Conservation (phyloP, 1,140 invertebrate species). For the Eulimnadia texana region DNA sequence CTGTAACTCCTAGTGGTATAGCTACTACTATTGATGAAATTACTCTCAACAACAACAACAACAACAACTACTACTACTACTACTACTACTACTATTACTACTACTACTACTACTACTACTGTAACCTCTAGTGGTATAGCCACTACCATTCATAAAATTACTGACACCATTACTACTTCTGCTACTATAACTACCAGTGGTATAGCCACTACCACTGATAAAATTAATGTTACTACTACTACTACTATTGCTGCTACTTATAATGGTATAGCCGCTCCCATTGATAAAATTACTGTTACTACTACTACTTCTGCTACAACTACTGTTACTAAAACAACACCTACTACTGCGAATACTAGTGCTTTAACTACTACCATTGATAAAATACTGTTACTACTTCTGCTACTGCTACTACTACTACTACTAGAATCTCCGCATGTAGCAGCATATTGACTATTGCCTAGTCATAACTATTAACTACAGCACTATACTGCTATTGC, state of each 20-base stretch:
- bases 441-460: no score
- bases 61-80: not conserved
- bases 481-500: no score
- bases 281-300: not conserved
- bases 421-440: no score
- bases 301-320: not conserved
- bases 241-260: not conserved
- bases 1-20: not conserved
- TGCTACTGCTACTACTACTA: no score
- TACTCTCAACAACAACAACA: not conserved
- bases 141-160: not conserved
- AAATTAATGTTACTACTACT: not conserved
- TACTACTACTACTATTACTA: not conserved
- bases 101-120: not conserved
- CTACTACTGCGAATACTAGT: no score
- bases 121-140: not conserved
- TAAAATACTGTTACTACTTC: no score
- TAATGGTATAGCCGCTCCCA: not conserved
- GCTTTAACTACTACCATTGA: no score
- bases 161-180: not conserved
- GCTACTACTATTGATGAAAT: not conserved
- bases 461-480: no score
- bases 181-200: not conserved
- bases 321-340: not conserved
- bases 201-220: not conserved